These are phyloP conservation scores for Proterorhinus semilunaris DNA, from an alignment of 2,113 vertebrate species.

Conservation along the genomic window DNA sequence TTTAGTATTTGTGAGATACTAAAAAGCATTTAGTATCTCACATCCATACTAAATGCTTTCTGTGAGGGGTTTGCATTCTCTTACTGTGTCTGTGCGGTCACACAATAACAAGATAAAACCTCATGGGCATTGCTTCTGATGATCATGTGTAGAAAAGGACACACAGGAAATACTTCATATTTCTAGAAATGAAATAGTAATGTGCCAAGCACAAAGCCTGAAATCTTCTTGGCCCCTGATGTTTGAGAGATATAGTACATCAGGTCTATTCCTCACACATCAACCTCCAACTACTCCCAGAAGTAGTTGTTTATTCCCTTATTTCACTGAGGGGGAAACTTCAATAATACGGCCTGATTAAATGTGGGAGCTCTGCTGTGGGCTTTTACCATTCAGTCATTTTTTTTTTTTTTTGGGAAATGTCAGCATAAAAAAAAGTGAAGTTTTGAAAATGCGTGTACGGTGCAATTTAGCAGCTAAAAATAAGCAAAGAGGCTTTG, in stretches of 20 bases:
- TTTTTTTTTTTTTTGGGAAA: conserved; percentile 11
- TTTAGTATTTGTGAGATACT: no score
- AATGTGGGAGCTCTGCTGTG: conserved; percentile 22
- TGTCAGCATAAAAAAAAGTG: conserved; percentile 27
- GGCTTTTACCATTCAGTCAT: conserved; percentile 23
- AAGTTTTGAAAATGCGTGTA: conserved; percentile 1
- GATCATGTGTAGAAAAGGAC: not conserved
- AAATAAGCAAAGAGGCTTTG: not conserved
- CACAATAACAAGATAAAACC: not conserved
- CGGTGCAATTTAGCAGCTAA: conserved; percentile 1
- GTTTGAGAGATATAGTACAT: conserved; percentile 36
- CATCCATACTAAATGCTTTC: no score
- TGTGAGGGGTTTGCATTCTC: no score
- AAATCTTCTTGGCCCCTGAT: conserved; percentile 42
- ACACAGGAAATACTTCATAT: conserved; percentile 16
- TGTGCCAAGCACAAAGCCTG: no score
- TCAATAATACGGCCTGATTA: conserved; percentile 19
- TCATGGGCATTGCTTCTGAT: not conserved
- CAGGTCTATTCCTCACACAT: conserved; percentile 12
- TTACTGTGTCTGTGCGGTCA: no score
- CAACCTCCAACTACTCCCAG: not conserved
- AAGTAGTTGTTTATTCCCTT: not conserved
- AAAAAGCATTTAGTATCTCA: no score
- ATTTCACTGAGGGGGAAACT: not conserved
- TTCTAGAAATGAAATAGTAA: conserved; percentile 25